Base-by-base conservation (phyloP, 2,797 vertebrate genomes). In the Distichodus sexfasciatus region DNA sequence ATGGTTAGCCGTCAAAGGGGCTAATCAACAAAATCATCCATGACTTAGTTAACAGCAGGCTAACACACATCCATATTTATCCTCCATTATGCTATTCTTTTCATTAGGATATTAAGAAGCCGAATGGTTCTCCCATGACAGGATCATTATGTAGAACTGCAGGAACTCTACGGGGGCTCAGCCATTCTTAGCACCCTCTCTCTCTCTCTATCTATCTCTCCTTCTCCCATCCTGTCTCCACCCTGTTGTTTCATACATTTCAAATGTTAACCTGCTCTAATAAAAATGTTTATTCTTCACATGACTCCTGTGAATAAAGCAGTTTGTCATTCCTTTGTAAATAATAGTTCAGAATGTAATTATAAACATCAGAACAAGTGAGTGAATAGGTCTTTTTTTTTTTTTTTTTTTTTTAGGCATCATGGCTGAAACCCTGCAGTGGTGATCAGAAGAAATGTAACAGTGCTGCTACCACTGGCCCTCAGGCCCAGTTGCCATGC, bases 41-140 rank as follows among this genome's bases (percentile, higher is more conserved):
- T 72, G 17, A 66, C 28, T 74, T 72, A 77, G 81, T 79, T 51
- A 61, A 77, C 38, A 72, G 53, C 58, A 26, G 65, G 63, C 51
- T 21, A 14, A 26, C 57, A 60, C 33, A 76, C 77, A 82, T 76
- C 70, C 48, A 29, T 44, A 58, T 65, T 67, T 50, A 40, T 57
- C 33, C 36, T 55, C 76, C 62, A 78, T 78, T 82, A 71, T 69
- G 66, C 70, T 15, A 46, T 53, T 74, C 61, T 53, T 66, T 38
- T 62, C 66, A 47, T 29, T 19, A 9, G 59, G 57, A 68, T 75
- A 69, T 81, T 79, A 79, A 51, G 66, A 74, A 72, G 53, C 75
- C 66, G 84, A 87, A 86, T 81, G 28, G 65, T 83, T 84, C 81
- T 75, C 78, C 79, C 77, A 84, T 50, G 65, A 73, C 74, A 72